phyloP scores from a whole-genome alignment of 2,888 invertebrate species.

The Drepanosiphum platanoidis region DNA sequence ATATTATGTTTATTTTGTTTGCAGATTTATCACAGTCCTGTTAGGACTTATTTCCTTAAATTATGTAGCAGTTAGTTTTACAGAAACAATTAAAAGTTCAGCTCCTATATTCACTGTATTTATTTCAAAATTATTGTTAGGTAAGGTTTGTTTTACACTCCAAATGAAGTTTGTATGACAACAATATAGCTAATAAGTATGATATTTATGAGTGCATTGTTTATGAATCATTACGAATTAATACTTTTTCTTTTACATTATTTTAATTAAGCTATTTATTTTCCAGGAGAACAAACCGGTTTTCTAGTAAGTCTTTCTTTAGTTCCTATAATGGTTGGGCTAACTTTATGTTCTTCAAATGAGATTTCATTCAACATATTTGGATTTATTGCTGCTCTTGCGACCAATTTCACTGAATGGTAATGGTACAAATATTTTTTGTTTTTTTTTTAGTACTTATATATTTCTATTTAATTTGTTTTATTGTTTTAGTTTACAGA shows the following conservation, averaged over 20 bases:
- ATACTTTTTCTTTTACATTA: not conserved
- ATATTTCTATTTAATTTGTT: not conserved
- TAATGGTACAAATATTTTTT: slow-evolving; percentile 66
- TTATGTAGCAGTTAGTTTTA: slow-evolving; percentile 83
- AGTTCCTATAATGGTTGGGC: slow-evolving; percentile 80
- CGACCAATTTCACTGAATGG: slow-evolving; percentile 82
- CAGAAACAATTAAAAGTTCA: slow-evolving; percentile 83
- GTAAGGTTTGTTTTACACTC: slow-evolving; percentile 67
- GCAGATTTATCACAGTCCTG: slow-evolving; percentile 78
- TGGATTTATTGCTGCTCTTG: slow-evolving; percentile 79
- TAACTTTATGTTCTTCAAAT: slow-evolving; percentile 80
- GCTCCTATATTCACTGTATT: slow-evolving; percentile 82
- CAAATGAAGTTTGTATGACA: not conserved
- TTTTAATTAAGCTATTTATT: slow-evolving; percentile 30
- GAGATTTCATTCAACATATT: slow-evolving; percentile 79
- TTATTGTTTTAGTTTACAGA: slow-evolving; percentile 73
- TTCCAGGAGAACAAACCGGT: slow-evolving; percentile 74
- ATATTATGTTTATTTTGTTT: slow-evolving; percentile 65
- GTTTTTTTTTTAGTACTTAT: not conserved
- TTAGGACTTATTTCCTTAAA: slow-evolving; percentile 79
- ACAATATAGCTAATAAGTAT: not conserved
- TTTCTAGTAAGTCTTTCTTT: slow-evolving; percentile 77
- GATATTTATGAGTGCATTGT: not conserved
- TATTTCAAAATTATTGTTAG: slow-evolving; percentile 75
- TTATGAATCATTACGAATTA: not conserved